phyloP scores from a whole-genome alignment of 2,888 invertebrate species.

The Agrochola circellaris region DNA sequence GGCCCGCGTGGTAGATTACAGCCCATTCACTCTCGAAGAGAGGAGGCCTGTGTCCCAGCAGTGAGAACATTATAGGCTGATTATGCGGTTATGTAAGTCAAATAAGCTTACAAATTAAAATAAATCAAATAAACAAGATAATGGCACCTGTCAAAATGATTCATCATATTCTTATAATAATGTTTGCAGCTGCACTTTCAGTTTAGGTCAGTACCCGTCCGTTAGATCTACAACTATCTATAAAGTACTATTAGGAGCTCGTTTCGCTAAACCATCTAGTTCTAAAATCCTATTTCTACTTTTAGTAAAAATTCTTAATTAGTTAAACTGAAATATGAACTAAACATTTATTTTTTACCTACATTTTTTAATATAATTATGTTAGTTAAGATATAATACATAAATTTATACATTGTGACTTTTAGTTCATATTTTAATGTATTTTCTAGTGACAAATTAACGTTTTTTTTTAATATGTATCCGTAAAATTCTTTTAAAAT shows the following conservation, averaged over 20 bases:
- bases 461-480: too few species aligned
- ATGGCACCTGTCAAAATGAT: too few species aligned
- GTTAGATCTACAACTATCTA: constrained; percentile 76
- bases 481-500: neutral
- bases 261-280: constrained; percentile 40
- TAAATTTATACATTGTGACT: too few species aligned
- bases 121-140: too few species aligned
- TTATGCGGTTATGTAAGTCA: too few species aligned
- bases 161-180: neutral
- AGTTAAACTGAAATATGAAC: neutral
- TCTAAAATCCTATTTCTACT: neutral
- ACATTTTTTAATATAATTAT: neutral
- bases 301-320: neutral
- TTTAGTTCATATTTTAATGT: too few species aligned
- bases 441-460: too few species aligned
- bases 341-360: neutral
- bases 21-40: too few species aligned
- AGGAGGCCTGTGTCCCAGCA: too few species aligned
- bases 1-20: too few species aligned
- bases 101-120: neutral
- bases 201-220: constrained; percentile 86
- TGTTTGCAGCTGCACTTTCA: constrained; percentile 74
- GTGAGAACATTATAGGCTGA: too few species aligned
- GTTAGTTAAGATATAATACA: neutral
- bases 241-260: constrained; percentile 57